Percentiles rank a stretch among this genome's conserved stretches.
These are phyloP conservation scores for Chloroceryle aenea DNA, from an alignment of 2,113 vertebrate species.

Conservation along the genomic window DNA sequence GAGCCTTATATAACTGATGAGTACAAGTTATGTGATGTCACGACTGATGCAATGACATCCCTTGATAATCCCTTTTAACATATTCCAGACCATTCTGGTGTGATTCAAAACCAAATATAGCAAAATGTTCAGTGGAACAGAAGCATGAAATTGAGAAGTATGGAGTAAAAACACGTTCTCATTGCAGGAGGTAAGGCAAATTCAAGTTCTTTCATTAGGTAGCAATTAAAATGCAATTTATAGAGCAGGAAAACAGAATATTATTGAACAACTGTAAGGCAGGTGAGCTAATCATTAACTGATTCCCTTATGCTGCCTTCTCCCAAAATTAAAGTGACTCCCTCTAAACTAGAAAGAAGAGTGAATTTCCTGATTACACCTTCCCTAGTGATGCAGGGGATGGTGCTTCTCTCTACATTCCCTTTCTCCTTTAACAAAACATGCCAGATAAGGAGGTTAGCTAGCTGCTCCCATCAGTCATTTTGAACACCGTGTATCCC, in stretches of 20 bases:
- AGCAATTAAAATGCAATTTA: constrained; percentile 27
- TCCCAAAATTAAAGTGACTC: neutral
- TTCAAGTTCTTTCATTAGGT: neutral
- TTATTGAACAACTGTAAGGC: neutral
- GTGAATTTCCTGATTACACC: neutral
- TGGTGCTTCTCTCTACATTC: neutral
- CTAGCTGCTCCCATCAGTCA: neutral
- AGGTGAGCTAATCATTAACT: constrained; percentile 15
- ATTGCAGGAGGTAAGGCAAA: constrained; percentile 7
- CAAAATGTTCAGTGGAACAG: neutral
- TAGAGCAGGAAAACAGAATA: neutral
- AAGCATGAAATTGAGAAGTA: neutral
- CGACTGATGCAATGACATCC: neutral
- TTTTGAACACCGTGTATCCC: neutral
- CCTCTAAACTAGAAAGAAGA: neutral
- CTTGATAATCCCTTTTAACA: neutral
- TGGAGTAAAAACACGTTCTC: neutral
- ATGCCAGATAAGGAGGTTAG: neutral
- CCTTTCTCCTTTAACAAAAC: neutral
- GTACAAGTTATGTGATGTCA: neutral
- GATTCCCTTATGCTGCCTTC: neutral
- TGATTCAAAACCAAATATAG: neutral
- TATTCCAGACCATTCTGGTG: neutral
- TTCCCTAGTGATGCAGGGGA: neutral
- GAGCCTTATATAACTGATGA: neutral